Evolutionary conservation across 2,888 invertebrate genomes (phyloP), one percentile per base, ranked within the genome.

Genomic region (Drosophila atripex): DNA sequence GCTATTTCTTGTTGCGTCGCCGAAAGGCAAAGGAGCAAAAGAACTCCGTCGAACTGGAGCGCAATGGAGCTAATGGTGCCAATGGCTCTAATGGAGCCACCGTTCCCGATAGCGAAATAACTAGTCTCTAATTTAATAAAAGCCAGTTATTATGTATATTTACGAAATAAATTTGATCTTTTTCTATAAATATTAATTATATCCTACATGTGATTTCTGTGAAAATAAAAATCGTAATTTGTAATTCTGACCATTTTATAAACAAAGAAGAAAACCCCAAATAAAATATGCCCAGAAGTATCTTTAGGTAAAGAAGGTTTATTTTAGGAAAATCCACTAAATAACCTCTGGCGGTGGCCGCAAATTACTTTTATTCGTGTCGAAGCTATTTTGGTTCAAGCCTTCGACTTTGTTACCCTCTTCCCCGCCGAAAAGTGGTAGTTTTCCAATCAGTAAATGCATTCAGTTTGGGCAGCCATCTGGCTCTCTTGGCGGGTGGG

Each of bases 361-460:
- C 49, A 63, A 51, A 64, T 64, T 64, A 65, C 64, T 64, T 64
- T 64, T 61, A 43, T 46, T 64, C 23, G 65, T 25, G 11, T 7
- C 28, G 11, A 7, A 35, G 16, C 21, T 41, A 38, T 64, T 64
- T 64, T 65, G 51, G 65, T 51, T 64, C 11, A 51, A 63, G 64
- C 64, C 50, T 45, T 63, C 41, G 5, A 25, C 28, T 60, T 21
- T 8, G n/a, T 18, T 38, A 14, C n/a, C 38, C 14, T 8, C 14
- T 38, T 18, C 11, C 23, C 32, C 23, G 12, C 21, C n/a, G 6
- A 38, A 54, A 86, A 86, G 85, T 78, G 77, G 89, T 86, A 90
- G 90, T 90, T 85, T 91, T 91, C 89, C 80, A 91, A 91, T 91
- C 91, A 91, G 86, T 85, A 91, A 91, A 91, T 91, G 90, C 89